These are phyloP conservation scores for Notocelia uddmanniana DNA, from an alignment of 2,888 invertebrate species.

Conservation along the genomic window DNA sequence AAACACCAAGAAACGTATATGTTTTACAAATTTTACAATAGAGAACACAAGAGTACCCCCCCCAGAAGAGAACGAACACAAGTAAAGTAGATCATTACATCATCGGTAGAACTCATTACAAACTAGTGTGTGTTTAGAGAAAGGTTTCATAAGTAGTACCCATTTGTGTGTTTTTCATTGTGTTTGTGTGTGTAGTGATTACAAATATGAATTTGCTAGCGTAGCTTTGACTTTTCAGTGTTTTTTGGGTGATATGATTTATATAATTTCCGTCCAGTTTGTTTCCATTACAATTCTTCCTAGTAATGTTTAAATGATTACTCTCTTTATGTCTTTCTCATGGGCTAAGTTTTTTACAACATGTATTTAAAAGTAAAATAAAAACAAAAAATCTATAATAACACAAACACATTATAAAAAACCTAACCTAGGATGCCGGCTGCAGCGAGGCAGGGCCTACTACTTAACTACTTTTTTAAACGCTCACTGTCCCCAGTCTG, in stretches of 20 bases:
- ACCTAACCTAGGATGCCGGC: too few species aligned
- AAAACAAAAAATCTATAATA: too few species aligned
- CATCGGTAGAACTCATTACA: slow-evolving; percentile 11
- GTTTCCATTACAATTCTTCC: too few species aligned
- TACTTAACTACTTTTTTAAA: too few species aligned
- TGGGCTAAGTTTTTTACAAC: too few species aligned
- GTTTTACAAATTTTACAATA: background rate
- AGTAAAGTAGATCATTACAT: slow-evolving; percentile 10
- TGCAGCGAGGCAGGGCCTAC: too few species aligned
- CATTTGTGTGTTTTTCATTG: background rate
- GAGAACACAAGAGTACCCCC: background rate
- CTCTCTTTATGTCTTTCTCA: too few species aligned
- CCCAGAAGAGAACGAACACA: background rate
- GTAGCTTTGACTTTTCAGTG: slow-evolving; percentile 15
- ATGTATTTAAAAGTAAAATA: too few species aligned
- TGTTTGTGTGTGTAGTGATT: slow-evolving; percentile 20
- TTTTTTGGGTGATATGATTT: background rate
- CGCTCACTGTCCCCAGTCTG: too few species aligned
- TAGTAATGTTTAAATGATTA: too few species aligned
- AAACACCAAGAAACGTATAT: background rate
- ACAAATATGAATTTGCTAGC: background rate
- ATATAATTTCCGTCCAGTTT: background rate
- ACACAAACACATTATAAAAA: too few species aligned
- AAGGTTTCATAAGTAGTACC: background rate
- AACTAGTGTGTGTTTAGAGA: slow-evolving; percentile 14